These are phyloP conservation scores for Ormia ochracea DNA, from an alignment of 2,888 invertebrate species.

Conservation along the genomic window DNA sequence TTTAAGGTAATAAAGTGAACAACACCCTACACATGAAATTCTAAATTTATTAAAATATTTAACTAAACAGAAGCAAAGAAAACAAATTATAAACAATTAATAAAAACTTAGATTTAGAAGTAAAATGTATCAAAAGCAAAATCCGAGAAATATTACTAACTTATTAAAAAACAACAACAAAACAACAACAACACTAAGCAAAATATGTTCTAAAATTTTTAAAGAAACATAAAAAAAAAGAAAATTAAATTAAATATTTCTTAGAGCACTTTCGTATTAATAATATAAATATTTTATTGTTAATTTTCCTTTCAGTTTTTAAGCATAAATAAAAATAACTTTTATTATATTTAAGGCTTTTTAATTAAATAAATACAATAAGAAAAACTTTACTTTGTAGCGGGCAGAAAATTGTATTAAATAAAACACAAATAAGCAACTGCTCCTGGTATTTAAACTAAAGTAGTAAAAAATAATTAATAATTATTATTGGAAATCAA, in stretches of 20 bases:
- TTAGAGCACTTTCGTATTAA: constrained; percentile 67
- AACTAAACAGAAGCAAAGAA: constrained; percentile 23
- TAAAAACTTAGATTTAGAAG: constrained; percentile 46
- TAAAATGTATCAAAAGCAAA: constrained; percentile 31
- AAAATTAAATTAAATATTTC: constrained; percentile 54
- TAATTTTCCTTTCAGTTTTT: constrained; percentile 3
- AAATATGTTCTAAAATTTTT: constrained; percentile 56
- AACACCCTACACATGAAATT: constrained; percentile 64
- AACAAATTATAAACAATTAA: constrained; percentile 24
- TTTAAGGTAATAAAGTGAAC: constrained; percentile 52
- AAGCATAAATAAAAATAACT: constrained; percentile 16
- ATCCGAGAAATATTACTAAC: constrained; percentile 21
- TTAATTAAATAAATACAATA: constrained; percentile 9
- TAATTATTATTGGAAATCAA: neutral
- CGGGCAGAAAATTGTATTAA: neutral
- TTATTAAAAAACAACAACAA: too few species aligned
- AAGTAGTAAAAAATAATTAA: constrained; percentile 31
- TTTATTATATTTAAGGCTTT: constrained; percentile 46
- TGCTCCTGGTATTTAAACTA: neutral
- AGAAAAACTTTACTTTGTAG: neutral
- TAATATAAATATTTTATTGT: constrained; percentile 20
- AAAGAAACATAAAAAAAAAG: neutral
- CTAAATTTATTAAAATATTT: constrained; percentile 62
- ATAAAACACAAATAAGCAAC: neutral
- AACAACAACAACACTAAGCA: constrained; percentile 32